Base-by-base conservation (phyloP, 2,888 invertebrate species). In the Clusia tigrina region DNA sequence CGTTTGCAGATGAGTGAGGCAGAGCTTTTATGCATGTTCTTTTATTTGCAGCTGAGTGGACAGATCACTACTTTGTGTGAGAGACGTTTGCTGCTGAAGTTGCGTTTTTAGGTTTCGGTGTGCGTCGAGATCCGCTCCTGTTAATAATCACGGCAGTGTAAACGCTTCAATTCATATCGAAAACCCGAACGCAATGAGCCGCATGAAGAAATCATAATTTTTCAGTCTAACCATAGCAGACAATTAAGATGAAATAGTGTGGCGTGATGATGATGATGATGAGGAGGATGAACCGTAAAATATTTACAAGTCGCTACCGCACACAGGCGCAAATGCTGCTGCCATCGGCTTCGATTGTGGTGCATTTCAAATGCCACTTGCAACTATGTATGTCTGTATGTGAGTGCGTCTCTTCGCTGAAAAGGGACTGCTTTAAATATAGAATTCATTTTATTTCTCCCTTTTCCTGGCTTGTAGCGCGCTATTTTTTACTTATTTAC, bases 131-230 rank as follows among this genome's bases (percentile, higher is more conserved):
- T 20, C 48, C 48, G 48, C 48, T 15, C 22, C 48, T 48, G 48
- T 3, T 20, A 3, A 20, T 20, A 48, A 48, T 20, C 48, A 20
- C 48, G 15, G 48, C 20, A 22, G 48, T 22, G 22, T 20, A 48
- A 48, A 48, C 22, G 48, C 48, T 48, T 48, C 48, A 48, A 48
- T 48, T 48, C 48, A 22, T 48, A 48, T 48, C 48, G 48, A 48
- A 48, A 20, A 22, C 48, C 6, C 20, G 22, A 18, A 18, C 26
- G 60, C 60, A 60, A 60, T 60, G 60, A 60, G 60, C 55, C 55
- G 48, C 54, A 60, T 48, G 48, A 60, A 55, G 60, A 60, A 60
- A 54, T 60, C 60, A 60, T 60, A 60, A 60, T 60, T 60, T 61
- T 51, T 38, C 56, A 22, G 23, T 55, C 56, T 56, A 52, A 61